Base-by-base conservation (phyloP, 2,797 vertebrate species). In the Hozukius guyotensis region DNA sequence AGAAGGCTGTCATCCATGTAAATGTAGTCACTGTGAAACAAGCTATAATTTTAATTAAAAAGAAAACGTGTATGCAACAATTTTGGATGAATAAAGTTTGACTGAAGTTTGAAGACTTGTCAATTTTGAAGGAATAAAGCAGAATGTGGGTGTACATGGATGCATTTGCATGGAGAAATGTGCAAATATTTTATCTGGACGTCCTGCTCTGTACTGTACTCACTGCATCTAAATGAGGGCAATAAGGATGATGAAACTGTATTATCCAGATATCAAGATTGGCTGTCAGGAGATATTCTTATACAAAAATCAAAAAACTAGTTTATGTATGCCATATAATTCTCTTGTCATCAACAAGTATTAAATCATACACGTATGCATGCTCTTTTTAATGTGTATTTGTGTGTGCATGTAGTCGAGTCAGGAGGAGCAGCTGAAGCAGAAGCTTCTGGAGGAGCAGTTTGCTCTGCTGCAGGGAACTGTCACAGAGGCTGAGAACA, bases 381-480 rank as follows among this genome's bases (percentile, higher is more conserved):
- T 60, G 8, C 49, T 53, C 0, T 18, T 62, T n/a, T 64, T 4
- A 53, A 9, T 73, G 22, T 74, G 18, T 72, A 2, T 81, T 10
- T 76, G 24, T 61, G 3, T 72, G 6, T 16, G 0, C 34, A 2
- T 16, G 0, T 85, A 99, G 98, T 85, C 91, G 13, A 94, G 86
- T 60, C 96, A 92, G 73, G 98, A 98, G 84, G 96, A 97, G 90
- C 94, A 82, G 74, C 93, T 99, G 87, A 96, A 96, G 92, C 96
- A 96, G 95, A 97, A 95, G 94, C 93, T 99, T 61, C 91, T 97
- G 92, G 97, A 98, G 0, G 97, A 99, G 73, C 98, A 99, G 95
- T 98, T 98, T 3, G 59, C 86, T 2, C 88, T 99, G 87, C 92
- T 99, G 67, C 96, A 95, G 89, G 95, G 96, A 1, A 96, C 97